A percentile compares a stretch with the other conserved stretches of the same genome.
These are phyloP conservation scores for Vultur gryphus DNA, from an alignment of 2,797 vertebrate genomes.

Conservation along the genomic window DNA sequence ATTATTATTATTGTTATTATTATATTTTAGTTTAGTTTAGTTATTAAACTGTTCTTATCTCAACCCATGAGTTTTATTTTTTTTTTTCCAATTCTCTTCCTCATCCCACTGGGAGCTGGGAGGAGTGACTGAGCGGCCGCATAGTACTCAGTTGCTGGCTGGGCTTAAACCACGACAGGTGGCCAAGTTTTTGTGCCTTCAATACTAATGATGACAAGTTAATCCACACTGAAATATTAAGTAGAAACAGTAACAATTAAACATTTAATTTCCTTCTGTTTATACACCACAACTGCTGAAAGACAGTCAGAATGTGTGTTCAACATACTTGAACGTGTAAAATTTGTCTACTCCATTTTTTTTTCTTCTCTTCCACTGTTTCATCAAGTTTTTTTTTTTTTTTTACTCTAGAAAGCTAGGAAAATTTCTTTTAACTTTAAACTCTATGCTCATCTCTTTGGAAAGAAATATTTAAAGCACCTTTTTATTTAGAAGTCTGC, in stretches of 20 bases:
- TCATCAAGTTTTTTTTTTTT: neutral
- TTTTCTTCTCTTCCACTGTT: neutral
- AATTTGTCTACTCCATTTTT: neutral
- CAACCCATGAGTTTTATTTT: no score
- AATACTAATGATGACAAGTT: neutral
- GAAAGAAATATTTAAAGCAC: neutral
- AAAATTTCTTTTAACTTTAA: neutral
- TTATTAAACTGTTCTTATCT: no score
- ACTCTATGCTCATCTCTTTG: neutral
- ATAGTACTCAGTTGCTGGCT: no score
- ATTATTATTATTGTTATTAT: no score
- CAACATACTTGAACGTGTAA: neutral
- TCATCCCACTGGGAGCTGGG: no score
- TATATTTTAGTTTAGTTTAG: no score
- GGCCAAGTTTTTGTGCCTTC: neutral
- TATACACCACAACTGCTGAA: neutral
- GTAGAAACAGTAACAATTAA: neutral
- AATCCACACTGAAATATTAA: neutral
- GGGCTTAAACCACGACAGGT: neutral
- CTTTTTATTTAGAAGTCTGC: neutral
- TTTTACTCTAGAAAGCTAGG: neutral
- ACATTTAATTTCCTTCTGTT: neutral
- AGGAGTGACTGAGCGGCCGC: no score
- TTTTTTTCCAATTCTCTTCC: no score
- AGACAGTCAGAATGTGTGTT: neutral